Conservation (phyloP, 1,140 invertebrate genomes). For the Brachystomella parvula region DNA sequence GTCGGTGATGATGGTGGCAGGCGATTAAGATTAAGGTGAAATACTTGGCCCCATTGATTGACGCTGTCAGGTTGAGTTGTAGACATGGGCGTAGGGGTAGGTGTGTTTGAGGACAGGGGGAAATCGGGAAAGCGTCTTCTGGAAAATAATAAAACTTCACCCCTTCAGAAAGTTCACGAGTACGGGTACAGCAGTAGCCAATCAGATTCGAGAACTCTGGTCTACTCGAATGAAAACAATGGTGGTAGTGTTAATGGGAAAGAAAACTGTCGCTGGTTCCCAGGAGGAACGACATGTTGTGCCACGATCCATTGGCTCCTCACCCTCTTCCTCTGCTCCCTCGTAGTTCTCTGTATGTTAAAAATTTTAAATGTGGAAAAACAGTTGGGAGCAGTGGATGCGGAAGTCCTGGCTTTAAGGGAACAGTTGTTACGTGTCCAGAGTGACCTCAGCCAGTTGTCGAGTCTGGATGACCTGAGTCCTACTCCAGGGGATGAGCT, state of each 20-base stretch:
- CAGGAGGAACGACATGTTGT: too few species aligned
- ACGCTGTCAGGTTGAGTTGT: too few species aligned
- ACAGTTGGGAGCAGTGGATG: not conserved
- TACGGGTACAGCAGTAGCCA: not conserved
- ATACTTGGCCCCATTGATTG: too few species aligned
- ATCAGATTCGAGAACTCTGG: not conserved
- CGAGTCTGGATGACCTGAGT: not conserved
- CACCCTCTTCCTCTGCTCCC: not conserved
- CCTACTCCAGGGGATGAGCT: not conserved
- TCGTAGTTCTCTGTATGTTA: not conserved
- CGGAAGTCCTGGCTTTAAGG: not conserved
- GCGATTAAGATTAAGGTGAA: too few species aligned
- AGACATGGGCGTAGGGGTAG: too few species aligned
- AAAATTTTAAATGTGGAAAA: slow-evolving; percentile 1
- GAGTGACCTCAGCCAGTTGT: not conserved
- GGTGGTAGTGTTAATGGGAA: not conserved
- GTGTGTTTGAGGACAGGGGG: too few species aligned
- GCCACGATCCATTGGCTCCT: not conserved
- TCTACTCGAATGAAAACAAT: too few species aligned
- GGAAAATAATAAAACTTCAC: too few species aligned
- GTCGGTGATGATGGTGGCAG: too few species aligned
- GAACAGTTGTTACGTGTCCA: not conserved
- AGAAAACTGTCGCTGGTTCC: not conserved
- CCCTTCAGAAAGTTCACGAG: too few species aligned
- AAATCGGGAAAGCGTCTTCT: too few species aligned